A percentile compares a stretch with the other conserved stretches of the same genome.
Conservation (phyloP, 2,113 vertebrate species). For the Rhinogobius similis region DNA sequence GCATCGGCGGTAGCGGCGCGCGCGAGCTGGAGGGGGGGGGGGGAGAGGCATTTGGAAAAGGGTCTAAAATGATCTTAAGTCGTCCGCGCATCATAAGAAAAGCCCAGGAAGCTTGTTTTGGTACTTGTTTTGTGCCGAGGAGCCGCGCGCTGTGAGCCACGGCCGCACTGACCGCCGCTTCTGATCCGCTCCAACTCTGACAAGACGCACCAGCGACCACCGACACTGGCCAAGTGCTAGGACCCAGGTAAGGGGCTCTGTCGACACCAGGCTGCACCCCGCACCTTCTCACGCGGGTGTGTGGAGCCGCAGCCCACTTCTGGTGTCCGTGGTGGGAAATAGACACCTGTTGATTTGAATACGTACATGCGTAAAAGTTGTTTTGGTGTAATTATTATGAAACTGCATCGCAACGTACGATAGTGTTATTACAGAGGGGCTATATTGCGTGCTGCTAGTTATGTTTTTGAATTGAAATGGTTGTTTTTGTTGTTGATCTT, state of each 20-base stretch:
- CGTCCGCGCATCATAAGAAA: constrained; percentile 60
- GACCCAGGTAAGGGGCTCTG: constrained; percentile 72
- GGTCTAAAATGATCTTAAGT: constrained; percentile 68
- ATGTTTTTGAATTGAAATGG: neutral
- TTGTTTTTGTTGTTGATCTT: neutral
- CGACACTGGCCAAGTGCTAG: constrained; percentile 63
- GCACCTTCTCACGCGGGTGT: neutral
- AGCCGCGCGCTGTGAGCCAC: constrained; percentile 31
- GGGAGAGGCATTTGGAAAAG: constrained; percentile 52
- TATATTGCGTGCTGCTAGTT: neutral
- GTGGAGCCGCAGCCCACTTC: neutral
- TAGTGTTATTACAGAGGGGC: neutral
- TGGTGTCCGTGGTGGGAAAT: neutral
- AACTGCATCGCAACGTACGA: neutral
- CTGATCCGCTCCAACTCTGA: constrained; percentile 61
- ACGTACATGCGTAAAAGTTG: constrained; percentile 44
- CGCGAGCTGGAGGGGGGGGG: constrained; percentile 48
- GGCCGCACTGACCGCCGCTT: constrained; percentile 12
- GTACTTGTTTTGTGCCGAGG: constrained; percentile 40
- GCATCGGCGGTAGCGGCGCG: constrained; percentile 48
- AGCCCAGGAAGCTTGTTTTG: constrained; percentile 54
- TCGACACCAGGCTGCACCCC: neutral
- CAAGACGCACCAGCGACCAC: constrained; percentile 54
- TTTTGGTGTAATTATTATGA: neutral
- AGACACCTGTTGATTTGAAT: constrained; percentile 65